Percentiles rank a stretch among this genome's conserved stretches.
These are phyloP conservation scores for Macropis europaea DNA, from an alignment of 2,888 invertebrate species.

Conservation along the genomic window DNA sequence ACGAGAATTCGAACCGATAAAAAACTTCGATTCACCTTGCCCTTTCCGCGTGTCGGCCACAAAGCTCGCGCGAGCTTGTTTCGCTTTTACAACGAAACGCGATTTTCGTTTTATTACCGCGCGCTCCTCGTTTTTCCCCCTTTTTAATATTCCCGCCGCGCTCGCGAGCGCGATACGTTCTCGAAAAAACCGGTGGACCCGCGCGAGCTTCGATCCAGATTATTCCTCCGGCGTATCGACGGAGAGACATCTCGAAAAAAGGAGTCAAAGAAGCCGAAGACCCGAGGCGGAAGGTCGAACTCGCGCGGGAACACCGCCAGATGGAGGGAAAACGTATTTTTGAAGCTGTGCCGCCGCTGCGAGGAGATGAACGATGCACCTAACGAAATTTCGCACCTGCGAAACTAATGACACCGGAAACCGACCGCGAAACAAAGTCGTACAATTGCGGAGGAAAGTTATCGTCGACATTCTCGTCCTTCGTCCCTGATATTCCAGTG, in stretches of 20 bases:
- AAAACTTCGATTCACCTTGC: slow-evolving; percentile 11
- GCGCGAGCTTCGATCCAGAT: slow-evolving; percentile 7
- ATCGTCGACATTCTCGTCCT: slow-evolving; percentile 49
- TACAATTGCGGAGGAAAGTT: slow-evolving; percentile 50
- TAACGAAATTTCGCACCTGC: slow-evolving; percentile 38
- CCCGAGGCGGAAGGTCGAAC: neutral
- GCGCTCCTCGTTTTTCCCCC: neutral
- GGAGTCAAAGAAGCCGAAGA: neutral
- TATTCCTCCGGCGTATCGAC: neutral
- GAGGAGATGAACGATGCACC: neutral
- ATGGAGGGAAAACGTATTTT: slow-evolving; percentile 26
- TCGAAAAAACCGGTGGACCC: neutral
- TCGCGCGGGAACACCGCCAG: neutral
- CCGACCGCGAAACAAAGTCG: slow-evolving; percentile 34
- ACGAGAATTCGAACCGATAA: slow-evolving; percentile 29
- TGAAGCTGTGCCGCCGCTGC: neutral
- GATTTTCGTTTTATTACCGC: slow-evolving; percentile 19
- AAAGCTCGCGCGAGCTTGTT: slow-evolving; percentile 20
- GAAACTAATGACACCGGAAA: slow-evolving; percentile 52
- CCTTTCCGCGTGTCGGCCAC: slow-evolving; percentile 17
- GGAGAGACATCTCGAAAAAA: neutral
- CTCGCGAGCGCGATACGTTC: neutral
- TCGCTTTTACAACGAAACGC: slow-evolving; percentile 35
- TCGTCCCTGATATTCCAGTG: slow-evolving; percentile 50
- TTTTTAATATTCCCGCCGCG: slow-evolving; percentile 7